Conservation (phyloP, 2,113 vertebrate genomes). For the Nothocercus nigrocapillus region DNA sequence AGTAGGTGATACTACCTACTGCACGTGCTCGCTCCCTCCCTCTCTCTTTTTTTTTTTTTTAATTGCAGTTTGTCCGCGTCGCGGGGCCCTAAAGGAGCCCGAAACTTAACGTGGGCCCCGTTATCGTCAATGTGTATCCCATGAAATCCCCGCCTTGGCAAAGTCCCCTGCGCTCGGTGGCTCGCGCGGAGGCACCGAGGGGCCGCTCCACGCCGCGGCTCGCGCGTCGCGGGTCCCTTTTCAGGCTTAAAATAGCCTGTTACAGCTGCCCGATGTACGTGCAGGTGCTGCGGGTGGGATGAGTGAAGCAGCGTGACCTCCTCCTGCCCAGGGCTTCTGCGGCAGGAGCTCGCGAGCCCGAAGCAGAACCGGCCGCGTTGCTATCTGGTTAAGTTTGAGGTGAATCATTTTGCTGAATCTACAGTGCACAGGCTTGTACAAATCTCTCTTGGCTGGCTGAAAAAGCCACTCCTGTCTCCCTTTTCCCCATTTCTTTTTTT, state of each 20-base stretch:
- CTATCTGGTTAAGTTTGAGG: constrained; percentile 6
- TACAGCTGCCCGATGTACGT: constrained; percentile 62
- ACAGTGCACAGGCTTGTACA: not conserved
- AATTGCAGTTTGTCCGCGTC: not conserved
- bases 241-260: constrained; percentile 64
- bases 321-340: not conserved
- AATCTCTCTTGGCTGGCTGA: not conserved
- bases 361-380: constrained; percentile 2
- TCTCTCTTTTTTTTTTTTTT: not conserved
- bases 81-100: not conserved
- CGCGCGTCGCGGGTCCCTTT: too few species aligned
- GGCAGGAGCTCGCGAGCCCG: not conserved
- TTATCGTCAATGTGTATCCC: not conserved
- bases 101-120: not conserved
- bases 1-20: not conserved
- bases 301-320: not conserved
- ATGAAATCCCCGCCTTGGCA: not conserved
- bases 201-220: too few species aligned
- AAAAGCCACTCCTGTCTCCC: not conserved
- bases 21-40: not conserved
- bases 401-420: constrained; percentile 48
- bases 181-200: too few species aligned
- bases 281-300: constrained; percentile 13
- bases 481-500: not conserved
- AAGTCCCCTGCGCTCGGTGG: not conserved